Evolutionary conservation across 2,888 invertebrate genomes (phyloP), one percentile per base, ranked within the genome.

Genomic region (Thysanoteuthis rhombus): DNA sequence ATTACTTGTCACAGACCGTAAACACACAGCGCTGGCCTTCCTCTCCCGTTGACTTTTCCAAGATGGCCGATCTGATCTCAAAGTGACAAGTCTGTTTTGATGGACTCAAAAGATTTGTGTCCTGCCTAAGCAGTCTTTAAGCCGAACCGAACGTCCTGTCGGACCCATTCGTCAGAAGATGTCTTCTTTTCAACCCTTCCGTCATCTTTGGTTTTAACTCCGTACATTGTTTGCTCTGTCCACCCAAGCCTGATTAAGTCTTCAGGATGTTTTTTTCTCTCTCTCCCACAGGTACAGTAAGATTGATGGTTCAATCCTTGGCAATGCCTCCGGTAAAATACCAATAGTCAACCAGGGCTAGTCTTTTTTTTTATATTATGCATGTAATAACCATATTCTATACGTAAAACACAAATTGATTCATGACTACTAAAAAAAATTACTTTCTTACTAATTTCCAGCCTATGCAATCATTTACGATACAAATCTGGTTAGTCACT

Each of bases 21-120:
- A 36, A 75, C 75, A 75, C 75, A 36, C 75, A 75, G 19, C 75
- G 19, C 16, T 36, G n/a, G 75, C 75, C 36, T n/a, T 75, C n/a
- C 75, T n/a, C 75, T 36, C n/a, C 19, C n/a, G 75, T 75, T 75
- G 75, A 75, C 75, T 75, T 12, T 75, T 75, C 75, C n/a, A 75
- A 75, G 75, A 75, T 75, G 75, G 12, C n/a, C 75, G 75, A 75
- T 75, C 75, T 75, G 75, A 75, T 75, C 75, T 75, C 75, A 10
- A n/a, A n/a, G 75, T 75, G 75, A 75, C 75, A 75, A 75, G n/a
- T 75, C 75, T 75, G 75, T 75, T 75, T 75, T 75, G 75, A 75
- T 75, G 75, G 75, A 75, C 75, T 75, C 75, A 75, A 75, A 75
- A 75, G 75, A 75, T 75, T 75, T 75, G n/a, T 36, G 75, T 75